These are phyloP conservation scores for Acromyrmex heyeri DNA, from an alignment of 1,140 invertebrate genomes.

Conservation along the genomic window DNA sequence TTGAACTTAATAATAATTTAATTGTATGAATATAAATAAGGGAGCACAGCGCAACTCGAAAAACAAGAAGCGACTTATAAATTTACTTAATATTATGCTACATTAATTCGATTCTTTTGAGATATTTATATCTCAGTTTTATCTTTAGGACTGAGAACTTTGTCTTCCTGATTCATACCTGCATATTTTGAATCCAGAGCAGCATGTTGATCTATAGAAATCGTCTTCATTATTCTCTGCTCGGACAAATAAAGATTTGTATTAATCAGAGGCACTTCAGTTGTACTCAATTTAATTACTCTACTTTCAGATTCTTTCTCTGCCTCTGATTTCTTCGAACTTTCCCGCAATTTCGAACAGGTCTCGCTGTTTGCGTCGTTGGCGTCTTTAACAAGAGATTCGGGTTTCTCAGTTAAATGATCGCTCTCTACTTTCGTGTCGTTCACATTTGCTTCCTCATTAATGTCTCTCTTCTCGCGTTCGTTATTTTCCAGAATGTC, in stretches of 20 bases:
- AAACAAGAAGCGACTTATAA: not conserved
- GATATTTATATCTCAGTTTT: conserved; percentile 65
- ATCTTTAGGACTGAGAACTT: conserved; percentile 71
- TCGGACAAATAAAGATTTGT: conserved; percentile 77
- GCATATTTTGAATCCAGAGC: conserved; percentile 61
- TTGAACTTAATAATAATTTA: conserved; percentile 5
- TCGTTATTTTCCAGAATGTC: conserved; percentile 80
- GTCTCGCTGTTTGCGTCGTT: conserved; percentile 39
- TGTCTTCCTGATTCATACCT: conserved; percentile 80
- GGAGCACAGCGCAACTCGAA: not conserved
- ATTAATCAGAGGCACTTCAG: conserved; percentile 74
- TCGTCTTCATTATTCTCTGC: conserved; percentile 71
- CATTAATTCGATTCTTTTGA: conserved; percentile 38
- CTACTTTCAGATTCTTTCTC: not conserved
- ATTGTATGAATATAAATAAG: conserved; percentile 26
- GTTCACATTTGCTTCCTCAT: conserved; percentile 4
- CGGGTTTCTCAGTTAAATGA: conserved; percentile 30
- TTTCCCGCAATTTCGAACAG: conserved; percentile 63
- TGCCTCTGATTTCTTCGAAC: not conserved
- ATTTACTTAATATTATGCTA: not conserved
- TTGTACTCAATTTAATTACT: conserved; percentile 20
- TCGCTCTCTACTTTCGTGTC: conserved; percentile 43
- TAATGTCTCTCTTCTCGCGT: conserved; percentile 78
- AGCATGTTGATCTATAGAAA: conserved; percentile 69
- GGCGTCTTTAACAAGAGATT: conserved; percentile 43